phyloP scores from a whole-genome alignment of 2,113 vertebrate genomes.

The Ceyx melanurus region DNA sequence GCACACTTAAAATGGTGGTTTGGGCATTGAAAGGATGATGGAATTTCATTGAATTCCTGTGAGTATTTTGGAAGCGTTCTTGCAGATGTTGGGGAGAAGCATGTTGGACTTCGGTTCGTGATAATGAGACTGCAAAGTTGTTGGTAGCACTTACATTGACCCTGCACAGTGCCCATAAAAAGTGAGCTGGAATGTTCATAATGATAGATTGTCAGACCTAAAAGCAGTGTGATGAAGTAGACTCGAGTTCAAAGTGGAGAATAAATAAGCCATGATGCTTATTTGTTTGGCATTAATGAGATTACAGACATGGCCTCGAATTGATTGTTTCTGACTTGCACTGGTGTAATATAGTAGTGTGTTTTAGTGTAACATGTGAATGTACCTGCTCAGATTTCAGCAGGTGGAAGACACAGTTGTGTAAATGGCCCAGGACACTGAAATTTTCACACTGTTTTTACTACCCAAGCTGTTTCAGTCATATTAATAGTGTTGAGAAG shows the following conservation, averaged over 20 bases:
- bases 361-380: background rate
- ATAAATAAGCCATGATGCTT: background rate
- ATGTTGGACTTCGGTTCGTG: background rate
- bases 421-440: background rate
- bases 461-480: background rate
- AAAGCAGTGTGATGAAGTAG: background rate
- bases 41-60: background rate
- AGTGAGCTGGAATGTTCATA: background rate
- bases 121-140: background rate
- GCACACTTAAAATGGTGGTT: background rate
- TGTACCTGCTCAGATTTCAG: background rate
- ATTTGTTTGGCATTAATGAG: background rate
- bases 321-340: too few species aligned
- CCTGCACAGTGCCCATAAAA: background rate
- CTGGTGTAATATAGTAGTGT: background rate
- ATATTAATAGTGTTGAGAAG: background rate
- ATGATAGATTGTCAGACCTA: background rate
- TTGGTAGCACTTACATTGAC: background rate
- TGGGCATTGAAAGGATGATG: background rate
- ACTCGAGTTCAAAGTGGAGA: background rate
- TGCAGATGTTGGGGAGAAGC: background rate
- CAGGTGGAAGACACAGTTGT: background rate
- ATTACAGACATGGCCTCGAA: background rate
- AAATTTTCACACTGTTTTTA: background rate
- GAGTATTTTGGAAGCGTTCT: background rate